Base-by-base conservation (phyloP, 2,113 vertebrate genomes). In the Equus quagga region DNA sequence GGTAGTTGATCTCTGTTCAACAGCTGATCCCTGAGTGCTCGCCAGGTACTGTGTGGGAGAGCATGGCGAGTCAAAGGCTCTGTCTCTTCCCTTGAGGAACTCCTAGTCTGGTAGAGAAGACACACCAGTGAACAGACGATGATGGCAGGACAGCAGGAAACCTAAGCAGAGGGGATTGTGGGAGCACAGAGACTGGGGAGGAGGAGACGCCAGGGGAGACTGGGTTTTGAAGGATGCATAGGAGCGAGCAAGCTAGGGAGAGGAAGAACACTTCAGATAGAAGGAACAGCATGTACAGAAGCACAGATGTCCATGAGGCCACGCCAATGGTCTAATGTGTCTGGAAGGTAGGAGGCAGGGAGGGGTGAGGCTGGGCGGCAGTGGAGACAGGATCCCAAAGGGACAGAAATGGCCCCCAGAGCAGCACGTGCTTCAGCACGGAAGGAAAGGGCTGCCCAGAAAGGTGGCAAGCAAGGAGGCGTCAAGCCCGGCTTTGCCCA, bases 61-160 rank as follows among this genome's bases (percentile, higher is more conserved):
- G 76, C 14, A 24, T 36, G 70, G n/a, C 11, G 51, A 65, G 64
- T 36, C 33, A 31, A 51, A 14, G 89, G 14, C 44, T 78, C n/a
- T 0, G 0, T 19, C 54, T 19, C 73, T 60, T 14, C 67, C 28
- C 72, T 72, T 2, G 44, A 62, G n/a, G 24, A 89, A 15, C 19
- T 46, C 72, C 36, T 24, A 9, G 44, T n/a, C 64, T 28, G 14
- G 76, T 8, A 82, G 89, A 85, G 65, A 49, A 93, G 54, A 76
- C 10, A 26, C 12, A 1, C 24, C 60, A 31, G 72, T 60, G 60
- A 72, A 17, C 93, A 88, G 76, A 86, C 0, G 4, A 88, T 3
- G 31, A 72, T 13, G 19, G 4, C 0, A 0, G 23, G 51, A 70
- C 6, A 24, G 46, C 6, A 0, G 8, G 65, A 19, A 33, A 10